Evolutionary conservation across 2,888 invertebrate genomes (phyloP), one percentile per base, ranked within the genome.

Genomic region (Epinotia nisella): DNA sequence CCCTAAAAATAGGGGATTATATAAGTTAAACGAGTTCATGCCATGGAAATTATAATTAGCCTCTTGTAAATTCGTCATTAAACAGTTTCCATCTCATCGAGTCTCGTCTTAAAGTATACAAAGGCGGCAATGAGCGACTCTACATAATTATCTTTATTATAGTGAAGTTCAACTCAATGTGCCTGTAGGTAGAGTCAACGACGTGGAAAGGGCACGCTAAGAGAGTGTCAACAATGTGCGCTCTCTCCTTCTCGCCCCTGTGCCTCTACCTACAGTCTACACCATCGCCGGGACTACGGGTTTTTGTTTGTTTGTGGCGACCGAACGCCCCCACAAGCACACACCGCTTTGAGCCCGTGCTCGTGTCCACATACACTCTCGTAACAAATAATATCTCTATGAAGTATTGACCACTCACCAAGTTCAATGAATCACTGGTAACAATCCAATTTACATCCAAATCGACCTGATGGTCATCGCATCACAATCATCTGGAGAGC

Each of bases 161-260:
- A 39, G 55, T 56, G 45, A 68, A 49, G 49, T 68, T 72, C 49
- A 68, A 68, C 62, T 69, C 68, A 68, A 62, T 72, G 55, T 55
- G 53, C 66, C 45, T 21, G 29, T 61, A 58, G 62, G 29, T 61
- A 58, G 62, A 72, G 72, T 59, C 68, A 62, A 73, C 62, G 72
- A 68, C 61, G 69, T 62, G 58, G 69, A 73, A 69, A 68, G 73
- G 69, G 76, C 75, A 79, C 84, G 87, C 87, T 87, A 82, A 86
- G 72, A 86, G 72, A 71, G 87, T 89, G 88, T 91, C 91, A 92
- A 92, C 91, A 92, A 89, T 87, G 85, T 79, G 76, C 86, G 87
- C 88, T 87, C 88, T 88, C 89, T 89, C 88, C 85, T 87, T 87
- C 86, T 78, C 87, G 89, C 88, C 88, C 90, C 77, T 83, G 84